Evolutionary conservation across 2,113 vertebrate species (phyloP).

Genomic region (Ramphastos sulfuratus): DNA sequence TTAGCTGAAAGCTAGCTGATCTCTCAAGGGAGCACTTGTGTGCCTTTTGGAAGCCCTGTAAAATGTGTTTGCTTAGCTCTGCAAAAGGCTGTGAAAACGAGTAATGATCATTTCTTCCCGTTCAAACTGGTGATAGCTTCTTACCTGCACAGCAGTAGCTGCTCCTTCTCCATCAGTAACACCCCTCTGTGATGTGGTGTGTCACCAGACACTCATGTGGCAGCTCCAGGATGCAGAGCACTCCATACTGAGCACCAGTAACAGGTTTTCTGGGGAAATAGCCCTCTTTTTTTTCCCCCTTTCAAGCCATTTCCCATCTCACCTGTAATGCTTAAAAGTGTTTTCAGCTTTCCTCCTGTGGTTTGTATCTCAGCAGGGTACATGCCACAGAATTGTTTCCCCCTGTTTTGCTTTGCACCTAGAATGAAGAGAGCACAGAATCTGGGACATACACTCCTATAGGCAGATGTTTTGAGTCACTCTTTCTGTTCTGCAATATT

Average conservation of each 20-base stretch:
- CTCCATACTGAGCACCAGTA: not conserved
- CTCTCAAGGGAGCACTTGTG: not conserved
- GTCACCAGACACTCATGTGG: not conserved
- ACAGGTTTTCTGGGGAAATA: not conserved
- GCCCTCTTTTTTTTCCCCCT: not conserved
- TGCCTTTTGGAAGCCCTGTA: not conserved
- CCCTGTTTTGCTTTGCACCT: not conserved
- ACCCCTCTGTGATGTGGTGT: not conserved
- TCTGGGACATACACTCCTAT: not conserved
- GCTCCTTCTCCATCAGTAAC: not conserved
- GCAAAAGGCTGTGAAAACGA: not conserved
- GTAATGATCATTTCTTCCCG: not conserved
- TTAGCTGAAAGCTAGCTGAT: not conserved
- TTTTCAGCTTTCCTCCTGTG: not conserved
- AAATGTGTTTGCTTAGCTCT: not conserved
- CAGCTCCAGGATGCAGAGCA: not conserved
- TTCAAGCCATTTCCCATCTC: not conserved
- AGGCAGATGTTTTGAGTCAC: not conserved
- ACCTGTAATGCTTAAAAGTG: rapidly evolving
- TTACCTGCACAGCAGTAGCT: not conserved
- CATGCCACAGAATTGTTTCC: not conserved
- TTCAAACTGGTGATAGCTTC: not conserved
- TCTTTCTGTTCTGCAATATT: not conserved
- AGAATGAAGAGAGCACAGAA: not conserved
- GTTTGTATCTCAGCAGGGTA: not conserved